These are phyloP conservation scores for Turritopsis dohrnii DNA, from an alignment of 30 jellyfish, hydroid and myxozoan genomes.

Conservation along the genomic window DNA sequence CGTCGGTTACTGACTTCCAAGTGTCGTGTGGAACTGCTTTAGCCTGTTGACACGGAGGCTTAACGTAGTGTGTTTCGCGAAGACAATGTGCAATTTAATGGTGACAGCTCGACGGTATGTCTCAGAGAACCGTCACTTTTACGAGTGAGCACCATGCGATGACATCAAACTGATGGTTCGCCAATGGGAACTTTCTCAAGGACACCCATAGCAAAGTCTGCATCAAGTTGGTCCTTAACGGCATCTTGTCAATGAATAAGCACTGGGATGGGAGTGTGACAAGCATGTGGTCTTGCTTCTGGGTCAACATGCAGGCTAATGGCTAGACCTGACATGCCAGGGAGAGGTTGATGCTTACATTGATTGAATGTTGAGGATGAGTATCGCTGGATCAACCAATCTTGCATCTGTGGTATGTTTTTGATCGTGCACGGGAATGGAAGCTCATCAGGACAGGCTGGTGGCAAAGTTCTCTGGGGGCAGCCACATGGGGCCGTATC, in stretches of 20 bases:
- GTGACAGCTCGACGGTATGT: not conserved
- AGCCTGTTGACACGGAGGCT: conserved; percentile 3
- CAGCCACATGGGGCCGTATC: not conserved
- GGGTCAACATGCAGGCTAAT: not conserved
- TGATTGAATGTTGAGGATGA: not conserved
- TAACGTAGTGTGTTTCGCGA: not conserved
- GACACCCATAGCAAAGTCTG: not conserved
- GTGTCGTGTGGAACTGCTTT: not conserved
- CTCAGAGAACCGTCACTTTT: not conserved
- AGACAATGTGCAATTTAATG: not conserved
- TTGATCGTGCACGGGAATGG: not conserved
- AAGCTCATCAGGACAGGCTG: not conserved
- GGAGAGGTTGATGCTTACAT: not conserved
- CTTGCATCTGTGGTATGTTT: not conserved
- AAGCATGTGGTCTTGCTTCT: not conserved
- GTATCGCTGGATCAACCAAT: not conserved
- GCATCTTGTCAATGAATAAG: conserved; percentile 7
- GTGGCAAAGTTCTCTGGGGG: not conserved
- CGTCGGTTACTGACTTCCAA: not conserved
- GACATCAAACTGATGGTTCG: not conserved
- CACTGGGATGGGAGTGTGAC: not conserved
- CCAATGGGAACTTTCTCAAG: conserved; percentile 4
- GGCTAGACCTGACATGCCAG: not conserved
- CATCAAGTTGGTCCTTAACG: not conserved
- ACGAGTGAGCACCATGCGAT: not conserved